Percentiles rank a stretch among this genome's conserved stretches.
phyloP scores from a whole-genome alignment of 2,113 vertebrate species.

The Dasyprocta punctata region DNA sequence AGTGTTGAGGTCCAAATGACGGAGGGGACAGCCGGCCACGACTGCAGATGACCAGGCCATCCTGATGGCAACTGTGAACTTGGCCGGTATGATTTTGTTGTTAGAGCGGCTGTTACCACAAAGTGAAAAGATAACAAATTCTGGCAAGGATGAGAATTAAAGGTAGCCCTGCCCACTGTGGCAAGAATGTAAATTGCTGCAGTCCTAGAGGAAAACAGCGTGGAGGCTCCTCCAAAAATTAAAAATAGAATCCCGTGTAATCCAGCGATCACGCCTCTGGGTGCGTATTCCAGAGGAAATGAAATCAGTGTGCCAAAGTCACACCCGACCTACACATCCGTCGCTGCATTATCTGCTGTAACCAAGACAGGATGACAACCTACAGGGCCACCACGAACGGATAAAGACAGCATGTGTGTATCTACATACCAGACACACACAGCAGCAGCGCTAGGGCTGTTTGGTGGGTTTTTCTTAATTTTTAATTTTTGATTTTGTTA shows the following conservation, averaged over 20 bases:
- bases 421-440: background rate
- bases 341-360: background rate
- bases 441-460: background rate
- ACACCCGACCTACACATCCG: too few species aligned
- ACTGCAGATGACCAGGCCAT: background rate
- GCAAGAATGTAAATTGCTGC: too few species aligned
- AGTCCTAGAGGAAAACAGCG: background rate
- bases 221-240: background rate
- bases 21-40: accelerated
- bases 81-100: background rate
- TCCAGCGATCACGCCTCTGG: background rate
- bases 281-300: too few species aligned
- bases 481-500: background rate
- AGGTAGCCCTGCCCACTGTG: too few species aligned
- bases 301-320: accelerated
- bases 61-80: background rate
- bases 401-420: background rate
- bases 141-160: background rate
- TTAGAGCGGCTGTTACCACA: too few species aligned
- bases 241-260: background rate
- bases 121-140: background rate
- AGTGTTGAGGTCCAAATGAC: background rate
- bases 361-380: background rate
- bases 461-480: background rate
- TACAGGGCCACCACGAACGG: background rate